A percentile compares a stretch with the other conserved stretches of the same genome.
phyloP scores from a whole-genome alignment of 2,888 invertebrate species.

The Parnassius glacialis region DNA sequence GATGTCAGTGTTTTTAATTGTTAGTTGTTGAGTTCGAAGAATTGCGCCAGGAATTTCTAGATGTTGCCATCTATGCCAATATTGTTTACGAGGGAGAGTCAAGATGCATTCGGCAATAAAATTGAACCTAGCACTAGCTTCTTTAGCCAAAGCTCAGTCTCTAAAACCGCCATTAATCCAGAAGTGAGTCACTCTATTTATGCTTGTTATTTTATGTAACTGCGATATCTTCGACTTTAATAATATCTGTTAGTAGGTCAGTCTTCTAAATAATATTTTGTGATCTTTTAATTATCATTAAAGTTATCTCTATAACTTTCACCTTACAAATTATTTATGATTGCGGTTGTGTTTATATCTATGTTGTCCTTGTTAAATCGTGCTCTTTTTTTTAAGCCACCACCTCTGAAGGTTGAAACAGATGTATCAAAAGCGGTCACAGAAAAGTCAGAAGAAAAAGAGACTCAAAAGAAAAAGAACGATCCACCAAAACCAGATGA shows the following conservation, averaged over 20 bases:
- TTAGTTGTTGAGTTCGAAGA: slow-evolving; percentile 48
- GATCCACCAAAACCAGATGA: slow-evolving; percentile 48
- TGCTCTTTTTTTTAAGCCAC: slow-evolving; percentile 37
- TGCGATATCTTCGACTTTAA: slow-evolving; percentile 22
- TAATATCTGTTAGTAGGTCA: slow-evolving; percentile 10
- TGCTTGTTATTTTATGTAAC: slow-evolving; percentile 36
- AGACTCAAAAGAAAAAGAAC: slow-evolving; percentile 52
- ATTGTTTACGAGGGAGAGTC: slow-evolving; percentile 71
- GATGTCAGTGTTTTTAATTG: slow-evolving; percentile 31
- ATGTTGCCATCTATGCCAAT: slow-evolving; percentile 80
- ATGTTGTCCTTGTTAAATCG: not conserved
- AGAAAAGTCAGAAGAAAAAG: slow-evolving; percentile 47
- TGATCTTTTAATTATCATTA: no score
- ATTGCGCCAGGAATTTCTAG: slow-evolving; percentile 49
- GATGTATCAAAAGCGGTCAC: slow-evolving; percentile 39
- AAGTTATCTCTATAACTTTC: not conserved
- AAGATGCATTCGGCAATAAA: slow-evolving; percentile 75
- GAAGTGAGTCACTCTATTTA: slow-evolving; percentile 56
- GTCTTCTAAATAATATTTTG: not conserved
- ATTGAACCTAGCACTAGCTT: slow-evolving; percentile 69
- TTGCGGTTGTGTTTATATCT: not conserved
- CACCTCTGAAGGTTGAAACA: slow-evolving; percentile 40
- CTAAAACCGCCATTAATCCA: slow-evolving; percentile 52
- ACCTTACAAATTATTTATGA: slow-evolving; percentile 1
- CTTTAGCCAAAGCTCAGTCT: slow-evolving; percentile 54